Base-by-base conservation (phyloP, 2,888 invertebrate species). In the Ectropis crepuscularia region DNA sequence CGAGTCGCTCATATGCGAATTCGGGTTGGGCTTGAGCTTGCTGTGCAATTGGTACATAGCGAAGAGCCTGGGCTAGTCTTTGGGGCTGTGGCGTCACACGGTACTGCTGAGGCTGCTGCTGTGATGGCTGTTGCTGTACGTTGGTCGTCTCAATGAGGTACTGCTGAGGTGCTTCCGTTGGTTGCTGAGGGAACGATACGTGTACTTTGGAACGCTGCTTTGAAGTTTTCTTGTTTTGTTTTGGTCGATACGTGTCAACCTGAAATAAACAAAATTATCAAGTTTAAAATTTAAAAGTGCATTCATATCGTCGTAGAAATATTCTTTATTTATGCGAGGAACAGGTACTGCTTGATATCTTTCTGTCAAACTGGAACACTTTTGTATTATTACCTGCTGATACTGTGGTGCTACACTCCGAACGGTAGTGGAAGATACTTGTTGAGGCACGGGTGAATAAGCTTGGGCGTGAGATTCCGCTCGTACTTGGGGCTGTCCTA, bases 111-210 rank as follows among this genome's bases (percentile, higher is more conserved):
- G 71, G 76, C 41, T 73, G 76, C 48, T 71, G 76, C 46, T 74
- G 71, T 28, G 43, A 43, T 28, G 79, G 83, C 65, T 86, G 88
- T 62, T 85, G 86, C 67, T 90, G 90, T 0, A 92, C 84, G 60
- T 92, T 92, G 0, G 93, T 93, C 0, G 93, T 93, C 75, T 93
- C 93, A 28, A 93, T 93, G 28, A 93, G 73, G 68, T 93, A 93
- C 69, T 93, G 93, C 61, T 93, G 92, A 39, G 93, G 93, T 37
- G 90, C 89, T 8, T 83, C 70, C 9, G 88, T 75, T 1, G 86
- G 70, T 28, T 51, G 51, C 67, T 86, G 88, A 11, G 87, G 80
- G 37, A 84, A 79, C 43, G 70, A 62, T 5, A 82, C 67, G 70
- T 85, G 87, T 6, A 79, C 81, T 72, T 92, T 92, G 5, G 89